A percentile compares a stretch with the other conserved stretches of the same genome.
These are phyloP conservation scores for Scarus forsteni DNA, from an alignment of 2,797 vertebrate genomes.

Conservation along the genomic window DNA sequence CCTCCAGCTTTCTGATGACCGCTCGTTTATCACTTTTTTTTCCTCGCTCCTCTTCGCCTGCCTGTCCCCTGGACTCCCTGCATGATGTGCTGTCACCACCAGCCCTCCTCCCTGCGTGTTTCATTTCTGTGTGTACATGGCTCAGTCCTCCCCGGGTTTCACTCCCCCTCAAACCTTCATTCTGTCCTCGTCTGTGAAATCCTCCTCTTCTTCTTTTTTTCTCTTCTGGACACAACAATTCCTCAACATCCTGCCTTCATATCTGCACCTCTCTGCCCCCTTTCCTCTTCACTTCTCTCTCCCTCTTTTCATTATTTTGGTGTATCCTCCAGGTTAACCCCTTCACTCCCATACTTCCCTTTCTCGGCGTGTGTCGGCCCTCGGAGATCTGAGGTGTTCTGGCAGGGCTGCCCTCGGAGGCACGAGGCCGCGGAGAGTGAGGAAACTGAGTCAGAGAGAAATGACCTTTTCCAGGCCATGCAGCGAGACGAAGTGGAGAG, in stretches of 20 bases:
- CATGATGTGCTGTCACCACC: constrained; percentile 17
- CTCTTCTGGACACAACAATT: too few relatives aligned
- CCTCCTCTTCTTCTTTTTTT: neutral
- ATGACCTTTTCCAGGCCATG: constrained; percentile 57
- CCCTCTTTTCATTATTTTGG: constrained; percentile 2
- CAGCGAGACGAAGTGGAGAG: constrained; percentile 37
- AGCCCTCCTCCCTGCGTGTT: constrained; percentile 5
- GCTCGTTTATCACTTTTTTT: constrained; percentile 52
- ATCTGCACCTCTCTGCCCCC: neutral
- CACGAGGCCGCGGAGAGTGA: constrained; percentile 45
- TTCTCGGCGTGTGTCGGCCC: constrained; percentile 26
- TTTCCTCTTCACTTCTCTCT: neutral
- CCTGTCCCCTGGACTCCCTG: constrained; percentile 7
- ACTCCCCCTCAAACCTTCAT: neutral
- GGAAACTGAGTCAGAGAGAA: constrained; percentile 46
- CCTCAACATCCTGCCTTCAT: neutral
- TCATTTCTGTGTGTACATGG: constrained; percentile 16
- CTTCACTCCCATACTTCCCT: constrained; percentile 2
- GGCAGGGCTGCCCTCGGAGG: constrained; percentile 41
- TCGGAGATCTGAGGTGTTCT: constrained; percentile 37
- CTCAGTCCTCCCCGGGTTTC: constrained; percentile 2
- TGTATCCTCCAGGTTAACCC: neutral
- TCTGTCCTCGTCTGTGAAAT: constrained; percentile 3
- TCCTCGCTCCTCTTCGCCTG: neutral
- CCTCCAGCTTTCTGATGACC: neutral